Conservation (phyloP, 2,113 vertebrate species). For the Casuarius casuarius region DNA sequence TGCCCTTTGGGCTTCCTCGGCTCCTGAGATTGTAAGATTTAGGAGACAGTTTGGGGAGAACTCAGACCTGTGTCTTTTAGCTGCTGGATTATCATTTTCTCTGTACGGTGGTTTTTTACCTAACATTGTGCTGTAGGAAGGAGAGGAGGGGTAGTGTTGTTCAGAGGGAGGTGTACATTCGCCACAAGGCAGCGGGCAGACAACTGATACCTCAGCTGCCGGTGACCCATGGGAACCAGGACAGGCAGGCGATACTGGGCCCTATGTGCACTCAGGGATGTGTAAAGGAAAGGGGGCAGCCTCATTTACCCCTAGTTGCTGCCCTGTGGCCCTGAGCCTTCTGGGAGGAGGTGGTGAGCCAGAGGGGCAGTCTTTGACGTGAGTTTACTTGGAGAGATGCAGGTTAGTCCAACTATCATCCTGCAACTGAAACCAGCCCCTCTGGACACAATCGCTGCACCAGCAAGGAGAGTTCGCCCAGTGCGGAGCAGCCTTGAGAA, state of each 20-base stretch:
- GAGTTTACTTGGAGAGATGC: too few species aligned
- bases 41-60: neutral
- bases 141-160: too few species aligned
- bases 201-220: neutral
- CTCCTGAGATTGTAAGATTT: accelerated
- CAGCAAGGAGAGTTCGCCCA: too few species aligned
- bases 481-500: neutral
- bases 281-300: too few species aligned
- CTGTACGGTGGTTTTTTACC: neutral
- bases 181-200: neutral
- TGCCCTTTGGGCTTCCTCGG: neutral
- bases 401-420: neutral
- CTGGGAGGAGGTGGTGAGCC: neutral
- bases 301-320: too few species aligned
- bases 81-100: neutral
- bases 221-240: neutral
- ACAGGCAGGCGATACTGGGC: neutral
- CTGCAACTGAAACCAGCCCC: neutral
- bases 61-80: neutral
- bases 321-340: neutral
- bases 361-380: neutral
- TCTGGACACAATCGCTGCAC: neutral
- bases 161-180: neutral
- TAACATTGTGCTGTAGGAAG: neutral
- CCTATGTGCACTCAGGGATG: too few species aligned